These are phyloP conservation scores for Poecilia latipinna DNA, from an alignment of 2,113 vertebrate species.

Conservation along the genomic window DNA sequence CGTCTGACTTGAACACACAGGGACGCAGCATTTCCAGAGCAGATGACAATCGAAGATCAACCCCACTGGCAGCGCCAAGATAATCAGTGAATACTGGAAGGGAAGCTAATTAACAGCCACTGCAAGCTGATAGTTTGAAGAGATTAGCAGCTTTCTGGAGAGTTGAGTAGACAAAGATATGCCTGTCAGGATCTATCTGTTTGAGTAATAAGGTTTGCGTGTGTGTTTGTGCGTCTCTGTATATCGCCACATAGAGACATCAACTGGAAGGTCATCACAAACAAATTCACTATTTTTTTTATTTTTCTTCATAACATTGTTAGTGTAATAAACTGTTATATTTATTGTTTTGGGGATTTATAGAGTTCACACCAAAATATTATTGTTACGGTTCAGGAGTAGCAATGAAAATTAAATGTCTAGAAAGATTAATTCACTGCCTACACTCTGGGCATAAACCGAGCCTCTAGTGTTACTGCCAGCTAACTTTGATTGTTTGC, in stretches of 20 bases:
- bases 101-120: constrained; percentile 65
- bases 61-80: constrained; percentile 49
- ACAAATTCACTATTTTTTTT: neutral
- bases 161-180: constrained; percentile 66
- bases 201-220: constrained; percentile 63
- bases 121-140: constrained; percentile 63
- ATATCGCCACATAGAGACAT: constrained; percentile 12
- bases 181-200: constrained; percentile 67
- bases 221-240: constrained; percentile 1
- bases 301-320: neutral
- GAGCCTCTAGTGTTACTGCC: neutral
- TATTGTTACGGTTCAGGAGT: neutral
- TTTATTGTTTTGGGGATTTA: neutral
- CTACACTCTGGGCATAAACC: too few species aligned
- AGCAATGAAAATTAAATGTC: too few species aligned
- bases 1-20: neutral
- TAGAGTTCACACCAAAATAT: neutral
- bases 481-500: neutral
- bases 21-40: constrained; percentile 16
- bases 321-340: neutral
- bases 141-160: constrained; percentile 65
- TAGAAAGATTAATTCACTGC: too few species aligned
- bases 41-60: constrained; percentile 41
- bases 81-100: constrained; percentile 57
- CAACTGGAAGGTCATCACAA: neutral